These are phyloP conservation scores for Alviniconcha marisindica DNA, from an alignment of 1,140 invertebrate species.

Conservation along the genomic window DNA sequence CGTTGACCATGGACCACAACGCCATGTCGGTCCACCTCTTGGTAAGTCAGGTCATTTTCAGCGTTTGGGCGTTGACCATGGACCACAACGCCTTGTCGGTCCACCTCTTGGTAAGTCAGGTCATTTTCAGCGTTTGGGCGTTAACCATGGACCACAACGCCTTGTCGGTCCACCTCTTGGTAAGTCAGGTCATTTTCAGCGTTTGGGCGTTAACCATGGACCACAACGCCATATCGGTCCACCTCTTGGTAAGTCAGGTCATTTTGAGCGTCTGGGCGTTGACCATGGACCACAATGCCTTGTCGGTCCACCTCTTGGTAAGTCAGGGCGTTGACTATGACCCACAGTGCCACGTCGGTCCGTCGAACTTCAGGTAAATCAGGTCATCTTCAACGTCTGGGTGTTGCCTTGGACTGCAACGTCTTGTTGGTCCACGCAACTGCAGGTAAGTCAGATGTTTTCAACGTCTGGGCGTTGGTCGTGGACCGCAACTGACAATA, in stretches of 20 bases:
- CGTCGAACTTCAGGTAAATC: too few species aligned
- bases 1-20: too few species aligned
- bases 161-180: too few species aligned
- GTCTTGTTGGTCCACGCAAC: slow-evolving; percentile 90
- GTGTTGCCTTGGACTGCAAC: slow-evolving; percentile 95
- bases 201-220: slow-evolving; percentile 90
- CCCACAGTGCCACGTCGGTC: too few species aligned
- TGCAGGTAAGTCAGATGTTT: too few species aligned
- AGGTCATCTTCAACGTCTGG: slow-evolving; percentile 86
- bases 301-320: slow-evolving; percentile 91
- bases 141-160: too few species aligned
- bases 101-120: slow-evolving; percentile 91
- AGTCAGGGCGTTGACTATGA: neutral
- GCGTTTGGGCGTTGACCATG: slow-evolving; percentile 93
- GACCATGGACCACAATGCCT: slow-evolving; percentile 95
- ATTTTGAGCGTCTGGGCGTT: slow-evolving; percentile 87
- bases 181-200: slow-evolving; percentile 94
- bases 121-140: neutral
- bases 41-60: slow-evolving; percentile 78
- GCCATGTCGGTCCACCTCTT: slow-evolving; percentile 94
- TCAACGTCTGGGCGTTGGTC: too few species aligned
- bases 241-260: slow-evolving; percentile 81
- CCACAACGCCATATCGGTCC: slow-evolving; percentile 94
- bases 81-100: slow-evolving; percentile 95
- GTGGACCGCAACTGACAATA: too few species aligned